A percentile compares a stretch with the other conserved stretches of the same genome.
Conservation (phyloP, 2,113 vertebrate species). For the Boleophthalmus pectinirostris region DNA sequence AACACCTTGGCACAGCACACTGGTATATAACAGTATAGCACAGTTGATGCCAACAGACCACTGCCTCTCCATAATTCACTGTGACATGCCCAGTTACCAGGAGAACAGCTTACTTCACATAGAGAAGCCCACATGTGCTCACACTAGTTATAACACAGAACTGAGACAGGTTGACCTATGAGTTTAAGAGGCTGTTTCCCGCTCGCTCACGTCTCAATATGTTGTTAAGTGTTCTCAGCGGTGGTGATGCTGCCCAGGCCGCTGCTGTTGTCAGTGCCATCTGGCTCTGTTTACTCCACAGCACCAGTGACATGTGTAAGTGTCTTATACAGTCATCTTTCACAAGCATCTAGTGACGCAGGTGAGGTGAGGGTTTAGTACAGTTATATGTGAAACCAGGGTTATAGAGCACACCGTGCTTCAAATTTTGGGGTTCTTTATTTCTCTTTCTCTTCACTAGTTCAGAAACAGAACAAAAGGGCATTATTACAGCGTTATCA, state of each 20-base stretch:
- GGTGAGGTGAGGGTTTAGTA: not conserved
- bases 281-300: slow-evolving; percentile 47
- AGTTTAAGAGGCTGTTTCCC: slow-evolving; percentile 58
- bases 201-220: slow-evolving; percentile 50
- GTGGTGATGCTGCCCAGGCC: slow-evolving; percentile 22
- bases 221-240: slow-evolving; percentile 45
- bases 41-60: not conserved
- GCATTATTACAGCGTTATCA: too few species aligned
- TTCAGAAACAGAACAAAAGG: too few species aligned
- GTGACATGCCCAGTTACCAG: slow-evolving; percentile 22
- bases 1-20: not conserved
- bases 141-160: slow-evolving; percentile 35
- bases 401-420: too few species aligned
- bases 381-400: too few species aligned
- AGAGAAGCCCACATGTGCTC: slow-evolving; percentile 35
- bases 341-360: not conserved
- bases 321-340: slow-evolving; percentile 16
- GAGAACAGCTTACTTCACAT: slow-evolving; percentile 18
- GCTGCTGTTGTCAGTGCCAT: slow-evolving; percentile 48
- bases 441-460: too few species aligned
- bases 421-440: too few species aligned
- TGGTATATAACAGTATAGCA: not conserved
- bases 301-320: slow-evolving; percentile 23
- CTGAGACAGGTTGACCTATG: slow-evolving; percentile 55
- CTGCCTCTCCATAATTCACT: slow-evolving; percentile 15